phyloP scores from a whole-genome alignment of 2,797 vertebrate genomes.

The Malurus leucopterus region DNA sequence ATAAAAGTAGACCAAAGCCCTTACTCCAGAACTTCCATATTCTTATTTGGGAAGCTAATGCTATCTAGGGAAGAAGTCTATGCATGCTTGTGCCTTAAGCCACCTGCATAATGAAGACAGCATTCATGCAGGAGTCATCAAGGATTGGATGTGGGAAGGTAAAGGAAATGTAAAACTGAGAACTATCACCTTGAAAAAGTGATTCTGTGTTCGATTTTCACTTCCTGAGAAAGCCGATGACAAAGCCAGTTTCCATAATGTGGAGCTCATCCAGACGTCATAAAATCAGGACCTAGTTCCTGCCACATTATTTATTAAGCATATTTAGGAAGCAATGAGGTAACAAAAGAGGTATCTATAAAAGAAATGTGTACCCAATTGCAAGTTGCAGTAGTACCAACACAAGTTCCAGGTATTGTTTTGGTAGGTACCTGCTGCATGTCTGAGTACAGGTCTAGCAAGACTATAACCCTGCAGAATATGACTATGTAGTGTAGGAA shows the following conservation, averaged over 20 bases:
- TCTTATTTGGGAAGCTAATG: not conserved
- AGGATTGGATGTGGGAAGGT: not conserved
- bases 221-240: not conserved
- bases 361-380: not conserved
- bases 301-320: not conserved
- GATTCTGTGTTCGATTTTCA: not conserved
- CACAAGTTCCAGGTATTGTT: not conserved
- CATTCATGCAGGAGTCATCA: not conserved
- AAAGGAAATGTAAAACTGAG: not conserved
- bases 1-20: not conserved
- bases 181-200: not conserved
- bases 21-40: not conserved
- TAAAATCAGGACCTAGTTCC: not conserved
- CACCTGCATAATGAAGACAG: not conserved
- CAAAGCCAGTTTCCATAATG: not conserved
- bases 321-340: not conserved
- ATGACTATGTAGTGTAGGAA: not conserved
- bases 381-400: not conserved
- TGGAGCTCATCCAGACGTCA: not conserved
- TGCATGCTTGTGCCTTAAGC: not conserved
- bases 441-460: not conserved
- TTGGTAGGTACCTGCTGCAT: not conserved
- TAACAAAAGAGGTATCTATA: not conserved
- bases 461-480: not conserved
- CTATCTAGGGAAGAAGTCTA: not conserved